Evolutionary conservation across 2,888 invertebrate genomes (phyloP).

Genomic region (Lordiphosa fenestrarum): DNA sequence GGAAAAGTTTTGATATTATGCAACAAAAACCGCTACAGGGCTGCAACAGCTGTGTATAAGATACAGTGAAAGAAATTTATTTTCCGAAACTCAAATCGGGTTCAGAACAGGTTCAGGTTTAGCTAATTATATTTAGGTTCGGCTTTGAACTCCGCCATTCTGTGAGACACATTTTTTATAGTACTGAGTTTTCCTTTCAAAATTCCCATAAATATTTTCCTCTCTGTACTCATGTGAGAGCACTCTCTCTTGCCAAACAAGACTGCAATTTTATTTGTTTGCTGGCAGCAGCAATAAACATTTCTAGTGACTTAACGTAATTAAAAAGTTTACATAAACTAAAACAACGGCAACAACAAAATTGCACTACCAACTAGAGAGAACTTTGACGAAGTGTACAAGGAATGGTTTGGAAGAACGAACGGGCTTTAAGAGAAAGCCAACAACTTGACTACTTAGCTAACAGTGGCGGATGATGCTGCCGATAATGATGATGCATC

Average conservation of each 20-base stretch:
- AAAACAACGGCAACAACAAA: conserved; percentile 22
- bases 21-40: conserved; percentile 19
- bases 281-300: conserved; percentile 37
- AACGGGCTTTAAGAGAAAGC: background rate
- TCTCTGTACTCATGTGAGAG: conserved; percentile 2
- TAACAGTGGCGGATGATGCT: background rate
- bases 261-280: conserved; percentile 35
- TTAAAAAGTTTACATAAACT: conserved; percentile 55
- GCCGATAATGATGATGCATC: conserved; percentile 1
- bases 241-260: conserved; percentile 9
- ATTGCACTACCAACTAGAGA: background rate
- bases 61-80: background rate
- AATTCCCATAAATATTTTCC: background rate
- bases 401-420: background rate
- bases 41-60: background rate
- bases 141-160: too few relatives aligned
- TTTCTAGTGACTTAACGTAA: conserved; percentile 53
- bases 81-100: too few relatives aligned
- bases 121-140: too few relatives aligned
- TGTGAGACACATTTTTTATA: too few relatives aligned
- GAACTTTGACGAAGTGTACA: conserved; percentile 17
- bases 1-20: conserved; percentile 27
- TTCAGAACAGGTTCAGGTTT: too few relatives aligned
- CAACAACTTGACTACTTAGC: conserved; percentile 2
- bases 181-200: too few relatives aligned